Percentiles rank a stretch among this genome's conserved stretches.
These are phyloP conservation scores for Synaphobranchus kaupii DNA, from an alignment of 2,797 vertebrate genomes.

Conservation along the genomic window DNA sequence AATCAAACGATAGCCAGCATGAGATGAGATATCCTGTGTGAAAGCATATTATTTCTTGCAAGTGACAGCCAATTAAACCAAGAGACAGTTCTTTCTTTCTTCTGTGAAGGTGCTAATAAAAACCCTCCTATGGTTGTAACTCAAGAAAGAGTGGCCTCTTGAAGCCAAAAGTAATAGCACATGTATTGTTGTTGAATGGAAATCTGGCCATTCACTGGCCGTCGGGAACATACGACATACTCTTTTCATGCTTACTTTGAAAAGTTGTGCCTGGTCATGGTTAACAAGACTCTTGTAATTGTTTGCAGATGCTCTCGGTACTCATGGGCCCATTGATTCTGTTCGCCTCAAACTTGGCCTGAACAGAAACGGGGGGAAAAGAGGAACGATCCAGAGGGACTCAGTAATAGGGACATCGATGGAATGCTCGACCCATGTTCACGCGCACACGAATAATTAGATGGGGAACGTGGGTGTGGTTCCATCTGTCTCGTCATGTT, in stretches of 20 bases:
- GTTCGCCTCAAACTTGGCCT: neutral
- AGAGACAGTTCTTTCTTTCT: neutral
- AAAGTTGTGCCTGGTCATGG: neutral
- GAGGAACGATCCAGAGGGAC: neutral
- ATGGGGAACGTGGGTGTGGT: neutral
- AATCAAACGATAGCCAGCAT: neutral
- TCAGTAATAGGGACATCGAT: neutral
- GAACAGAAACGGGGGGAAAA: neutral
- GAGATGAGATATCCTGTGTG: neutral
- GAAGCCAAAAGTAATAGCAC: neutral
- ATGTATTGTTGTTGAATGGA: neutral
- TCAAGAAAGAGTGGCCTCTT: neutral
- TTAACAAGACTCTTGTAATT: neutral
- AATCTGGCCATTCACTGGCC: too few relatives aligned
- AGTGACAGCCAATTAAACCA: neutral
- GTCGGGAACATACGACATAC: neutral
- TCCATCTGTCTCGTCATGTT: neutral
- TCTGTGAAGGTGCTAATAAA: neutral
- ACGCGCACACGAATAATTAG: neutral
- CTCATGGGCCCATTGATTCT: neutral
- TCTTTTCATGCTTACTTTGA: neutral
- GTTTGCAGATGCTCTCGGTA: neutral
- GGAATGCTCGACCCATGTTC: neutral
- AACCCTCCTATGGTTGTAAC: neutral
- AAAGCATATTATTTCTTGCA: neutral